These are phyloP conservation scores for Phenganax marumi DNA, from an alignment of 92 coral and sea anemone genomes.

Conservation along the genomic window DNA sequence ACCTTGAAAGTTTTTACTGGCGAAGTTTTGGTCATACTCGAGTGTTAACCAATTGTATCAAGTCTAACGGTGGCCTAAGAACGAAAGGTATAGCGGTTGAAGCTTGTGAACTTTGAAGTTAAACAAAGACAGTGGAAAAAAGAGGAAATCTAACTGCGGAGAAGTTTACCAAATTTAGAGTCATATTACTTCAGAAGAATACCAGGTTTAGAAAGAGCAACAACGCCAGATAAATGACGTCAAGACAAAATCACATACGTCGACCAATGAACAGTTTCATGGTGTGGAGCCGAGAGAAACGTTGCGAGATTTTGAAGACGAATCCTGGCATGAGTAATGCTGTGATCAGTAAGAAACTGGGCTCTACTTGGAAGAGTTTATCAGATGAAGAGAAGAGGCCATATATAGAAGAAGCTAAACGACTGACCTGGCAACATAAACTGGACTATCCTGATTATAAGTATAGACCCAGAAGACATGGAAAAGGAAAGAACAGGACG, in stretches of 20 bases:
- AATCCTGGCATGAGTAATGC: conserved; percentile 86
- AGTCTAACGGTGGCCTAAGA: not conserved
- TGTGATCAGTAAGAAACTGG: conserved; percentile 74
- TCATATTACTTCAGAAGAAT: not conserved
- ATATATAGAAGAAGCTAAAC: conserved; percentile 71
- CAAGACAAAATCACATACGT: conserved; percentile 60
- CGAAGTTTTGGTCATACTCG: too few relatives aligned
- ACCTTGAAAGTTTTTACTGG: too few relatives aligned
- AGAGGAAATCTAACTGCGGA: too few relatives aligned
- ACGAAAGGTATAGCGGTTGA: too few relatives aligned
- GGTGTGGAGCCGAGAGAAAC: conserved; percentile 87
- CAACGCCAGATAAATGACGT: not conserved
- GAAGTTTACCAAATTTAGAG: not conserved
- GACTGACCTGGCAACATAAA: conserved; percentile 65
- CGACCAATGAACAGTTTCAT: conserved; percentile 90
- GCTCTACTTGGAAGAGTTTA: conserved; percentile 74
- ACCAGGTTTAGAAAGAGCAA: not conserved
- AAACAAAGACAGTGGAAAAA: too few relatives aligned
- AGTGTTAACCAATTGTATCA: too few relatives aligned
- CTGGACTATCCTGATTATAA: conserved; percentile 72
- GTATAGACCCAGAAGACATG: conserved; percentile 65
- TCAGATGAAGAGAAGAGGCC: conserved; percentile 71
- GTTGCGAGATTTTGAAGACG: conserved; percentile 71
- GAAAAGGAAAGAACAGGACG: conserved; percentile 21
- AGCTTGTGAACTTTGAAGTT: too few relatives aligned